phyloP scores from a whole-genome alignment of 2,888 invertebrate species.

The Leucophora obtusa region DNA sequence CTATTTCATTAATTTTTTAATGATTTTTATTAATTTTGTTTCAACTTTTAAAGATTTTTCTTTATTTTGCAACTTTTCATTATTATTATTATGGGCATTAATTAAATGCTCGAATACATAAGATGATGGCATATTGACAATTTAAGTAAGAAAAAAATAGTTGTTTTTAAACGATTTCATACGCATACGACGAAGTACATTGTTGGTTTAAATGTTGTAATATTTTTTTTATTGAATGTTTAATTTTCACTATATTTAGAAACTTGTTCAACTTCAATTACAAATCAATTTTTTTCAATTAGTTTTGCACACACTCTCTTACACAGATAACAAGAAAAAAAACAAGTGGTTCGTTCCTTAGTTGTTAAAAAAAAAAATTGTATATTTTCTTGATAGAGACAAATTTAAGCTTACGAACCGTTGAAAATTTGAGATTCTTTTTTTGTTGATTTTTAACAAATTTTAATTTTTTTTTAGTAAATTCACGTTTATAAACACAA shows the following conservation, averaged over 20 bases:
- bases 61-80: slow-evolving; percentile 62
- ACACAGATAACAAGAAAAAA: neutral
- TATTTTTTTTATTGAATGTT: slow-evolving; percentile 34
- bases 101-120: slow-evolving; percentile 77
- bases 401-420: slow-evolving; percentile 13
- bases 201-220: slow-evolving; percentile 42
- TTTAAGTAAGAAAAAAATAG: slow-evolving; percentile 22
- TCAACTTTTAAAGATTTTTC: slow-evolving; percentile 46
- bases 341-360: slow-evolving; percentile 49
- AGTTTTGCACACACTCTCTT: neutral
- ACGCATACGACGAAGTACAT: slow-evolving; percentile 65
- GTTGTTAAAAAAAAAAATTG: neutral
- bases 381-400: neutral
- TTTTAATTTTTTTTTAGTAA: neutral
- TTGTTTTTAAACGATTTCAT: slow-evolving; percentile 47
- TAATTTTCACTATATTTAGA: slow-evolving; percentile 53
- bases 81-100: slow-evolving; percentile 71
- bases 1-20: slow-evolving; percentile 41
- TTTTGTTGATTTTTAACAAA: slow-evolving; percentile 3
- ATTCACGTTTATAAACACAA: slow-evolving; percentile 45
- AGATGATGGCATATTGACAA: slow-evolving; percentile 76
- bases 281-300: slow-evolving; percentile 44
- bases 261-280: slow-evolving; percentile 67
- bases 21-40: slow-evolving; percentile 46
- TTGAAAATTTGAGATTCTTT: slow-evolving; percentile 29